Percentiles rank a stretch among this genome's conserved stretches.
Evolutionary conservation across 2,113 vertebrate genomes (phyloP).

Genomic region (Globicephala melas): DNA sequence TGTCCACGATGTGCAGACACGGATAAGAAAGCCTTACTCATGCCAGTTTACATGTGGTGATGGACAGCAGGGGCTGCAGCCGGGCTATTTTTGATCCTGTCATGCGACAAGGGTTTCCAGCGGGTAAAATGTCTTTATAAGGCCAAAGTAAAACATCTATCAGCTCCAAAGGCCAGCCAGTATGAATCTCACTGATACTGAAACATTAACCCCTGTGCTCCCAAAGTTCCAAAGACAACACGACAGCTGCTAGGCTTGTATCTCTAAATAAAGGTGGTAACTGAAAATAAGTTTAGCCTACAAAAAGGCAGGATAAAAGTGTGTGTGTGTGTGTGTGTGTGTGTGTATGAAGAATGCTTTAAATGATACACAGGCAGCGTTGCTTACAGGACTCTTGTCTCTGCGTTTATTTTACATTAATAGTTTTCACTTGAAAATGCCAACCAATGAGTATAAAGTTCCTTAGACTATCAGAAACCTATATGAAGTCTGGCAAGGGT

Average conservation of each 20-base stretch:
- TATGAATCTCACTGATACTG: conserved; percentile 70
- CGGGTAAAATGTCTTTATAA: conserved; percentile 89
- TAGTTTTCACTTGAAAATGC: not conserved
- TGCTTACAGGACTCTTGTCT: not conserved
- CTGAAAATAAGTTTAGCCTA: conserved; percentile 17
- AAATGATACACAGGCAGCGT: not conserved
- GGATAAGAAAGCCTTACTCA: conserved; percentile 58
- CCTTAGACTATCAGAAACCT: not conserved
- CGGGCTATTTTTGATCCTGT: conserved; percentile 95
- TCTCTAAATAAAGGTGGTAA: not conserved
- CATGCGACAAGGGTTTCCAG: conserved; percentile 88
- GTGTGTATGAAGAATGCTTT: not conserved
- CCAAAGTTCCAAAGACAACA: conserved; percentile 57
- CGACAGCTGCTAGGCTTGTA: not conserved
- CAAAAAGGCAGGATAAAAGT: not conserved
- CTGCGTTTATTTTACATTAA: not conserved
- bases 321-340: not conserved
- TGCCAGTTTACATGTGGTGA: conserved; percentile 86
- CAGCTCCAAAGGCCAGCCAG: conserved; percentile 82
- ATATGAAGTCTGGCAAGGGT: not conserved
- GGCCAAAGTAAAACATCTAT: conserved; percentile 87
- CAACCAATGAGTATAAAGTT: not conserved
- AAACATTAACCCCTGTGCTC: conserved; percentile 65
- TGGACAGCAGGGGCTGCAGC: conserved; percentile 92
- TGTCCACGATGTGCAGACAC: conserved; percentile 66